Base-by-base conservation (phyloP, 64 coral and sea anemone species). In the Stichodactyla mertensii region DNA sequence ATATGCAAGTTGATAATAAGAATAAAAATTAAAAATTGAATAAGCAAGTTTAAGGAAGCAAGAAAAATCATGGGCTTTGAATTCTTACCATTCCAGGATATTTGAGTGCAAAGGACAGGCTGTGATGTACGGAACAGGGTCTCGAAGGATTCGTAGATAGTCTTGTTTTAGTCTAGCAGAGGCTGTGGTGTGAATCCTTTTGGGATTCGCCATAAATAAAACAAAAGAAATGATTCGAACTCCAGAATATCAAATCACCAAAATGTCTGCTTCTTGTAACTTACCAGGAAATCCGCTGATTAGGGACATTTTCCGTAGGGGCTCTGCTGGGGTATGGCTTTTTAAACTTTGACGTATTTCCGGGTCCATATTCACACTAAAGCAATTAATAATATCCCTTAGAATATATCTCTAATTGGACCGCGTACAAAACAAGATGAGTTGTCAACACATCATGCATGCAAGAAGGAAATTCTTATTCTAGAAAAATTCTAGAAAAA, bases 91-190 rank as follows among this genome's bases (percentile, higher is more conserved):
- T 92, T 99, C 93, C 45, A 99, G 83, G 54, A 99, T 99, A 82
- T 99, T 99, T 67, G 96, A 95, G 55, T 93, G 90, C 31, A 99
- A 89, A 13, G 96, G 96, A n/a, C 82, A 86, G 16, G 97, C 97
- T 79, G 97, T 99, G 10, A 99, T 94, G 79, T 99, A 99, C 0
- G 97, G 97, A 55, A 95, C 93, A 51, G 97, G 97, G 54, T 99
- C 97, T 91, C 91, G 89, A 6, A 90, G 84, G 61, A 99, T 99
- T 86, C 97, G 67, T 19, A 99, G 61, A 83, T 99, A 99, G 90
- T 99, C 97, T 79, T 99, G 97, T 45, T 88, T 92, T 86, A 99
- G 55, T 87, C 97, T 92, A 31, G 97, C 91, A 24, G 97, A 91
- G 66, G 97, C 96, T 82, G 96, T 95, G 55, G 96, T 95, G 66